These are phyloP conservation scores for Macrochelys suwanniensis DNA, from an alignment of 2,797 vertebrate genomes.

Conservation along the genomic window DNA sequence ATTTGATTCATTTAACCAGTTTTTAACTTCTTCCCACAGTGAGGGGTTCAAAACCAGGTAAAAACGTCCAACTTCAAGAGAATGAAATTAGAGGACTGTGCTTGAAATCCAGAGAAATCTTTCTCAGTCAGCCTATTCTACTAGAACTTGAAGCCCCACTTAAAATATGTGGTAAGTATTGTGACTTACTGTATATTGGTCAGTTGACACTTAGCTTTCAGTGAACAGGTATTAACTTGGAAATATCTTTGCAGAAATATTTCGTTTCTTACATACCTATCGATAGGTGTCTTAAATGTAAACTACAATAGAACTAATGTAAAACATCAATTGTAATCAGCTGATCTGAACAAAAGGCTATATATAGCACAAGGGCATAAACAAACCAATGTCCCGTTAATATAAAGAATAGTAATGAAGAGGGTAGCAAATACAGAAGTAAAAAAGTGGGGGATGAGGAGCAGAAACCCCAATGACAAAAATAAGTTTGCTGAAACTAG, in stretches of 20 bases:
- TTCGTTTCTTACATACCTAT: not conserved
- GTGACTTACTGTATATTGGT: not conserved
- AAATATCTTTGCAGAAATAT: not conserved
- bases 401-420: not conserved
- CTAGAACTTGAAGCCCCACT: constrained; percentile 98
- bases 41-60: constrained; percentile 96
- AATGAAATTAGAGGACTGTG: constrained; percentile 97
- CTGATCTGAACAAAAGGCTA: not conserved
- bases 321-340: not conserved
- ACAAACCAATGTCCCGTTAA: not conserved
- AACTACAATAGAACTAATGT: not conserved
- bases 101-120: constrained; percentile 97
- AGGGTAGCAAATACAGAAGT: not conserved
- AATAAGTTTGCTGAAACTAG: not conserved
- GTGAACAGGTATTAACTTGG: not conserved
- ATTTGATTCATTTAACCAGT: constrained; percentile 40
- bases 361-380: not conserved
- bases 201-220: not conserved
- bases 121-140: constrained; percentile 97
- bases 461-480: not conserved
- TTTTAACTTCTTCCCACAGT: constrained; percentile 82
- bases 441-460: not conserved
- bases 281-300: too few species aligned
- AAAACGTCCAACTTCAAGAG: constrained; percentile 98
- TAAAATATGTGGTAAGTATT: constrained; percentile 94